Base-by-base conservation (phyloP, 37 sponge, comb jelly and placozoan species). In the Crambe crambe region DNA sequence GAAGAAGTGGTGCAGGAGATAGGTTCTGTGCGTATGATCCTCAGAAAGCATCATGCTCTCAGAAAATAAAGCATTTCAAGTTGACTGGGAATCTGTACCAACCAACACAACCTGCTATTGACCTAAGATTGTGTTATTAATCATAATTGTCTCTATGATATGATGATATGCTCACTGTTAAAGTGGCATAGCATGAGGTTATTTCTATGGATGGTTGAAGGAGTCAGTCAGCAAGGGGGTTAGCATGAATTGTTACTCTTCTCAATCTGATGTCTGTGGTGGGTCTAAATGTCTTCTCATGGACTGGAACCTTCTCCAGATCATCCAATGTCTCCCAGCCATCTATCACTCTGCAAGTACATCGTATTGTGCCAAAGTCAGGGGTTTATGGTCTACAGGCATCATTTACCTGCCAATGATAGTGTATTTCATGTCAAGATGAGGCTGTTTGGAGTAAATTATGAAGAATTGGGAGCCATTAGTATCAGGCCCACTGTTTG, bases 391-490 rank as follows among this genome's bases (percentile, higher is more conserved):
- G 12, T 47, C 12, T 15, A 47, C 6, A 12, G 12, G 51, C 6
- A 47, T 40, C 2, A 71, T 89, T 59, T 31, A 95, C 97, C 91
- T 96, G 34, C 94, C 99, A 91, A 98, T 80, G 43, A 91, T 85
- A 3, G 99, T 93, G 80, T 94, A 94, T 72, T 98, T 93, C 82
- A 89, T 84, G 79, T 98, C 99, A 63, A 98, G 77, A 38, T 86
- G 85, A 17, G 96, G 90, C 65, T 98, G 99, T 61, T 89, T 91
- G 36, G 90, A 89, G 71, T 95, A 95, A 17, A 85, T 98, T 64
- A 98, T 93, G 78, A 94, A 98, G 87, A 98, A 98, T 79, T 98
- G 99, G 21, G 99, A 98, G 6, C 88, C 92, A 78, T 98, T 98
- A 30, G 94, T 90, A 72, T 98, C 91, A 34, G 95, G 89, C 20